phyloP scores from a whole-genome alignment of 2,888 invertebrate species.

The Drosophila lutescens region DNA sequence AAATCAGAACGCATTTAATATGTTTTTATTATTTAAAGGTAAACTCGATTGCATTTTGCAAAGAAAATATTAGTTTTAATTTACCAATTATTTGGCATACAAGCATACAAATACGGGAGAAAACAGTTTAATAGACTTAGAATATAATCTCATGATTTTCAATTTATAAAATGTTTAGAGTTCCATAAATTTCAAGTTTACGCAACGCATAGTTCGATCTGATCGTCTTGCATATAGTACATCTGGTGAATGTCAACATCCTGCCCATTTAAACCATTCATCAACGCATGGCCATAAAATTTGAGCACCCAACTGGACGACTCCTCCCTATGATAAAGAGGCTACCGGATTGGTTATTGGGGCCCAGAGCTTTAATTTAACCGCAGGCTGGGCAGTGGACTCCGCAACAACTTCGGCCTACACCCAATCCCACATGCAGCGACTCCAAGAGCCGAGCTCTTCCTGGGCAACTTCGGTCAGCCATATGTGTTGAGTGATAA shows the following conservation, averaged over 20 bases:
- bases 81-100: too few relatives aligned
- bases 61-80: background rate
- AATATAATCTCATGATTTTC: too few relatives aligned
- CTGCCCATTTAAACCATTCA: conserved; percentile 51
- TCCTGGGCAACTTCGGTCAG: conserved; percentile 1
- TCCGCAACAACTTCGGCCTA: conserved; percentile 13
- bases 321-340: conserved; percentile 31
- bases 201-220: background rate
- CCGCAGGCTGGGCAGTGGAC: conserved; percentile 2
- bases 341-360: conserved; percentile 10
- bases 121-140: too few relatives aligned
- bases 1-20: background rate
- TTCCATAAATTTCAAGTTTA: background rate
- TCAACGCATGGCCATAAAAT: conserved; percentile 62
- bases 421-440: conserved; percentile 27
- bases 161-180: background rate
- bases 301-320: conserved; percentile 56
- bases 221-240: background rate
- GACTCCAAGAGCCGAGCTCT: background rate
- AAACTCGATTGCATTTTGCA: background rate
- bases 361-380: conserved; percentile 23
- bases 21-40: background rate
- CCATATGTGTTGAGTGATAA: conserved; percentile 69
- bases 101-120: too few relatives aligned
- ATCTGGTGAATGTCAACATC: conserved; percentile 33